Evolutionary conservation across 2,797 vertebrate genomes (phyloP).

Genomic region (Gorsachius magnificus): DNA sequence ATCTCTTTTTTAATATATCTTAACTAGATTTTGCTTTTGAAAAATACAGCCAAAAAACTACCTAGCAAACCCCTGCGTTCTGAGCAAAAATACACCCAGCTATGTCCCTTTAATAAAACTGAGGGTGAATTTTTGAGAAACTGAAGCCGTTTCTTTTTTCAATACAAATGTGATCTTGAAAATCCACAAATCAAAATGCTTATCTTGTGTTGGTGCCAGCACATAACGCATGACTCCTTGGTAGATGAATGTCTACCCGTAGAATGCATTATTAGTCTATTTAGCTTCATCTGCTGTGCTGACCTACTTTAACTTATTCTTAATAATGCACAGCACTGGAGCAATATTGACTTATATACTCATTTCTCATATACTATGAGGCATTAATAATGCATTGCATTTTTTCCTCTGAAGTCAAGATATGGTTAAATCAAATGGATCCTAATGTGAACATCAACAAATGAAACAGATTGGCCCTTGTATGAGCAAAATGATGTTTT

Average conservation of each 20-base stretch:
- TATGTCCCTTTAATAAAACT: background rate
- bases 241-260: constrained; percentile 61
- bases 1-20: background rate
- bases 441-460: constrained; percentile 37
- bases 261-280: constrained; percentile 65
- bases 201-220: constrained; percentile 63
- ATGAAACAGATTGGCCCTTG: constrained; percentile 24
- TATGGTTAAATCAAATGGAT: constrained; percentile 54
- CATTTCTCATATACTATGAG: constrained; percentile 27
- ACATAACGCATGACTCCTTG: constrained; percentile 54
- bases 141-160: background rate
- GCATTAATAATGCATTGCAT: constrained; percentile 55
- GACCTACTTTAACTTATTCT: constrained; percentile 68
- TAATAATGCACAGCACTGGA: constrained; percentile 49
- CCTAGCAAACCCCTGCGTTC: background rate
- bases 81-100: background rate
- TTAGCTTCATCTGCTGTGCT: constrained; percentile 47
- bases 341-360: constrained; percentile 46
- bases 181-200: constrained; percentile 70
- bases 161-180: constrained; percentile 41
- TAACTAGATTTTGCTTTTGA: background rate
- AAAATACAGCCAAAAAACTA: background rate
- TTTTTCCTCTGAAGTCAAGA: constrained; percentile 20
- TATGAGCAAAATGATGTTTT: constrained; percentile 17
- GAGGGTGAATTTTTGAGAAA: background rate